Percentiles rank a stretch among this genome's conserved stretches.
Evolutionary conservation across 2,113 vertebrate genomes (phyloP).

Genomic region (Esox niger): DNA sequence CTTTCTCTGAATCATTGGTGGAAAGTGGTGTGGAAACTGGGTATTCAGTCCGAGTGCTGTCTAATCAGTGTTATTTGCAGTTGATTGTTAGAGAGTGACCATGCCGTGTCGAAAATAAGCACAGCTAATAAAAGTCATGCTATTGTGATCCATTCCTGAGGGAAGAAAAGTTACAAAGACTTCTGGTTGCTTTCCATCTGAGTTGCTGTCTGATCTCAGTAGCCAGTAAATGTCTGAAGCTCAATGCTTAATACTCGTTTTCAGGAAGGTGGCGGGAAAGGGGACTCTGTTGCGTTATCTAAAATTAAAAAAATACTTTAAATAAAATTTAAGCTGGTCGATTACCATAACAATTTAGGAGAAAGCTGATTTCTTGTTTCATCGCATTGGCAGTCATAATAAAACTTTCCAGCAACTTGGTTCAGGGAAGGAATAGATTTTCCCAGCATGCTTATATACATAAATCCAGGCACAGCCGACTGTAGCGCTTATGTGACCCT

Average conservation of each 20-base stretch:
- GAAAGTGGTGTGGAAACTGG: too few species aligned
- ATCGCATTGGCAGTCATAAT: too few species aligned
- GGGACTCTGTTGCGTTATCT: neutral
- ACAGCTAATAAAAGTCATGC: neutral
- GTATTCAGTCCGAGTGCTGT: too few species aligned
- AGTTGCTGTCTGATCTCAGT: neutral
- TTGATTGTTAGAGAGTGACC: neutral
- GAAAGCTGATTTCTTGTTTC: too few species aligned
- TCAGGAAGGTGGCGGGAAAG: neutral
- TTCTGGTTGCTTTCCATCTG: neutral
- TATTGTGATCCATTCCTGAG: neutral
- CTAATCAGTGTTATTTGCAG: too few species aligned
- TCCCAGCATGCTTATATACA: slow-evolving; percentile 1
- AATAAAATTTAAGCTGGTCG: neutral
- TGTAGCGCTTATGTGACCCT: slow-evolving; percentile 22
- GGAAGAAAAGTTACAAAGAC: neutral
- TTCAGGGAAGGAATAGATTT: neutral
- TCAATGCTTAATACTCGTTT: neutral
- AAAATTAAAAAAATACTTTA: neutral
- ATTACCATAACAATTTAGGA: neutral
- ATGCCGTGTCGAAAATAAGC: neutral
- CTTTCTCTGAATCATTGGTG: too few species aligned
- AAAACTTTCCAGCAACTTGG: neutral
- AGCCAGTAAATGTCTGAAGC: neutral
- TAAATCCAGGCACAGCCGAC: slow-evolving; percentile 8